A percentile compares a stretch with the other conserved stretches of the same genome.
phyloP scores from a whole-genome alignment of 1,140 invertebrate genomes.

The Ericerus pela region DNA sequence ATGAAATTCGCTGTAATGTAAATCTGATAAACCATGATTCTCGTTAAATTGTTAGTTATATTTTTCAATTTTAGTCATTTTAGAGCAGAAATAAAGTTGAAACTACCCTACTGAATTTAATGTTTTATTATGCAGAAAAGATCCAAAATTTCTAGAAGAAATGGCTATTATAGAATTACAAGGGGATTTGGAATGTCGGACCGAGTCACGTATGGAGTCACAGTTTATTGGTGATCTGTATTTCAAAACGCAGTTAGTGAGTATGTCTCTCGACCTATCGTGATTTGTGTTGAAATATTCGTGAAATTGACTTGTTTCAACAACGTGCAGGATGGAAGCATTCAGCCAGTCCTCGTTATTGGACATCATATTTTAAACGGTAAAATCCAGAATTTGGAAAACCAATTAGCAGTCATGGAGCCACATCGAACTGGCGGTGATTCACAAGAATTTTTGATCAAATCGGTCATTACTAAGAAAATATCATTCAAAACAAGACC shows the following conservation, averaged over 20 bases:
- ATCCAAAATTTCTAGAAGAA: too few species aligned
- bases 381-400: conserved; percentile 63
- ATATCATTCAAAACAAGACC: conserved; percentile 75
- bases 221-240: conserved; percentile 67
- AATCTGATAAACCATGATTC: too few species aligned
- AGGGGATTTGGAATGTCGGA: conserved; percentile 58
- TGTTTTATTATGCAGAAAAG: too few species aligned
- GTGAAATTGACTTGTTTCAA: neutral
- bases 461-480: conserved; percentile 68
- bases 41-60: too few species aligned
- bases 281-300: neutral
- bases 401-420: conserved; percentile 67
- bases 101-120: too few species aligned
- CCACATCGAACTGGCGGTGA: conserved; percentile 34
- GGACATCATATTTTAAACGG: conserved; percentile 84
- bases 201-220: conserved; percentile 37
- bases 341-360: conserved; percentile 58
- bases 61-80: too few species aligned
- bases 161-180: conserved; percentile 73
- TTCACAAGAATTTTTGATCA: conserved; percentile 47
- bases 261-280: neutral
- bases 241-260: conserved; percentile 31
- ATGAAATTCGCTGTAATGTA: too few species aligned
- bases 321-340: neutral
- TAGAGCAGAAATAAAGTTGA: too few species aligned